Conservation (phyloP, 2,888 invertebrate genomes). For the Hybos culiciformis region DNA sequence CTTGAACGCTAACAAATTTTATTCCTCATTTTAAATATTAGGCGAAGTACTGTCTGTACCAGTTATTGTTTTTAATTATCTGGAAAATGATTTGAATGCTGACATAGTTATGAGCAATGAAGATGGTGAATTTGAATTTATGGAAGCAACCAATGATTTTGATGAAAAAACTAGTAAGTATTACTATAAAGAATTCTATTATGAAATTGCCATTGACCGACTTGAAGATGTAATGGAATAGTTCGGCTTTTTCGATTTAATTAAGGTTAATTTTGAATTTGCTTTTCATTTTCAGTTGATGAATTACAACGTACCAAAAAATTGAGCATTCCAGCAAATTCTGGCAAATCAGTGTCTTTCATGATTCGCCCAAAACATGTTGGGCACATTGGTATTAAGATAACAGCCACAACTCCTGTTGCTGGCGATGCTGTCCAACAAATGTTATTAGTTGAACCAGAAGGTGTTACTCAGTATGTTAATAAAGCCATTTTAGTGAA, state of each 20-base stretch:
- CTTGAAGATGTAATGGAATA: too few species aligned
- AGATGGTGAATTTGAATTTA: constrained; percentile 66
- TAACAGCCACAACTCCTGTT: constrained; percentile 55
- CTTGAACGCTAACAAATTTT: neutral
- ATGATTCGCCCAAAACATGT: constrained; percentile 62
- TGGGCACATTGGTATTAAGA: constrained; percentile 58
- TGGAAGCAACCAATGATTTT: constrained; percentile 62
- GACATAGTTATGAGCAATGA: constrained; percentile 75
- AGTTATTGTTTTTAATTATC: constrained; percentile 77
- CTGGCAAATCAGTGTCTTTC: constrained; percentile 69
- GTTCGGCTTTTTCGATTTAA: too few species aligned
- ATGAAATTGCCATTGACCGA: too few species aligned
- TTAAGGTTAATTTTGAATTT: constrained; percentile 6
- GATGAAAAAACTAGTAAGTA: constrained; percentile 54
- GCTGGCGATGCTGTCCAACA: constrained; percentile 69
- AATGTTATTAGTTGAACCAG: constrained; percentile 62
- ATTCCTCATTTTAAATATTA: constrained; percentile 20
- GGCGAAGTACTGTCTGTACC: constrained; percentile 85
- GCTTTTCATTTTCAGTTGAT: constrained; percentile 12
- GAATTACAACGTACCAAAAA: constrained; percentile 26
- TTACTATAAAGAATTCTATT: too few species aligned
- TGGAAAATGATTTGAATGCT: constrained; percentile 59
- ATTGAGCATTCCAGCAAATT: constrained; percentile 53
- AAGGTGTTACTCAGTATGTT: constrained; percentile 61
- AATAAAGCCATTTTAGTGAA: constrained; percentile 64